A percentile compares a stretch with the other conserved stretches of the same genome.
Conservation (phyloP, 92 coral and sea anemone species). For the Muricea muricata region DNA sequence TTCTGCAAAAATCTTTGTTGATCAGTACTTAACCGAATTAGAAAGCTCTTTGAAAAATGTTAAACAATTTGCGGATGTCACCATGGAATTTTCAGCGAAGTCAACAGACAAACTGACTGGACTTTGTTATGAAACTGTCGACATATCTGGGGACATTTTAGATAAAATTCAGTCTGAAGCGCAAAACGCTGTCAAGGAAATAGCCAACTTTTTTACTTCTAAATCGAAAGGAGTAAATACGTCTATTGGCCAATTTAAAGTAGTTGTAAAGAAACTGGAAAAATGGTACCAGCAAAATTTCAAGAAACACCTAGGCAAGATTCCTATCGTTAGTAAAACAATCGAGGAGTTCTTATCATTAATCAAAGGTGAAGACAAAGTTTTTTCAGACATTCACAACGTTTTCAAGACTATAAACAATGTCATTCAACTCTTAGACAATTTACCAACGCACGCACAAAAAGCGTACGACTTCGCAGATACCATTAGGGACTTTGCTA, state of each 20-base stretch:
- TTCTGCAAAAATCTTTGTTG: constrained; percentile 70
- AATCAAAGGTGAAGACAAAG: constrained; percentile 77
- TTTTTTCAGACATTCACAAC: constrained; percentile 68
- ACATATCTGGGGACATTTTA: constrained; percentile 77
- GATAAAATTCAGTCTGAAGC: constrained; percentile 84
- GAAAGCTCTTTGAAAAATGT: constrained; percentile 69
- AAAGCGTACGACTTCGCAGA: constrained; percentile 85
- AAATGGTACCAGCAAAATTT: constrained; percentile 81
- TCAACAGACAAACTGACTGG: constrained; percentile 77
- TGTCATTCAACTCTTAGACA: constrained; percentile 63
- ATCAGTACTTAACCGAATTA: constrained; percentile 69
- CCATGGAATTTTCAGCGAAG: constrained; percentile 81
- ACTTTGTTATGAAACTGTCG: constrained; percentile 73
- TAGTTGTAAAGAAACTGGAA: constrained; percentile 80
- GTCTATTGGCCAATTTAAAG: constrained; percentile 69
- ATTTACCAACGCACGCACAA: constrained; percentile 80
- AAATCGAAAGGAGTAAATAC: constrained; percentile 62
- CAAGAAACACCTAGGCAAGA: constrained; percentile 77
- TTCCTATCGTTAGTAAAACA: constrained; percentile 71
- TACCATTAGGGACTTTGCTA: constrained; percentile 77
- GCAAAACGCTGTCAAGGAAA: constrained; percentile 69
- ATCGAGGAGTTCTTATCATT: constrained; percentile 84
- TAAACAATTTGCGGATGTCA: constrained; percentile 70
- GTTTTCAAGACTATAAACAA: constrained; percentile 74
- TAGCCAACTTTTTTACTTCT: constrained; percentile 78